These are phyloP conservation scores for Drosophila lacteicornis DNA, from an alignment of 1,140 invertebrate species.

Conservation along the genomic window DNA sequence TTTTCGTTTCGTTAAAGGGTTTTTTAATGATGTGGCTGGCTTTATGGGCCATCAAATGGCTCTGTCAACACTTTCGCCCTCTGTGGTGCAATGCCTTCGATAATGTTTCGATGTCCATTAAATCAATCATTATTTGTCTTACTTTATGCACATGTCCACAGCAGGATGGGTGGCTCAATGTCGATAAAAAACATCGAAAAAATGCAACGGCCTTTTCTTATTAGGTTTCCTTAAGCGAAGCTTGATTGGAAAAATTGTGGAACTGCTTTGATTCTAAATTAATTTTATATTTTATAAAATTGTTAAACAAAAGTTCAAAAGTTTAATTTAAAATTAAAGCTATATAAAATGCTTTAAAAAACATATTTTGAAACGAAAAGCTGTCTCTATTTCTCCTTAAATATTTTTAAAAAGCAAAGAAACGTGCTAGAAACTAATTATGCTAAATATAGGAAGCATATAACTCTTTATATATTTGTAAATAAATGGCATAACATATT, in stretches of 20 bases:
- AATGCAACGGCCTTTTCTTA: slow-evolving; percentile 1
- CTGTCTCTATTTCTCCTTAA: no score
- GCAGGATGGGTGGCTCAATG: slow-evolving; percentile 19
- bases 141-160: slow-evolving; percentile 20
- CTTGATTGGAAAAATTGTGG: not conserved
- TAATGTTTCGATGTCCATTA: slow-evolving; percentile 75
- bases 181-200: slow-evolving; percentile 11
- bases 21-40: slow-evolving; percentile 77
- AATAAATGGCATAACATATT: no score
- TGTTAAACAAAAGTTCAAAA: no score
- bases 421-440: no score
- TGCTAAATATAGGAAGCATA: no score
- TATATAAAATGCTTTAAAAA: no score
- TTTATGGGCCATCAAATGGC: slow-evolving; percentile 73
- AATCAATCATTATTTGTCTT: slow-evolving; percentile 72
- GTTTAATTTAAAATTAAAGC: no score
- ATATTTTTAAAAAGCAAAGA: no score
- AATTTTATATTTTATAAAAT: no score
- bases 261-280: not conserved
- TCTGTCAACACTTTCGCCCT: slow-evolving; percentile 56
- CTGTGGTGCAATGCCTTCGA: slow-evolving; percentile 67
- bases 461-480: no score
- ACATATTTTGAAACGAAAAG: no score
- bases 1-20: slow-evolving; percentile 43
- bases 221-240: not conserved